Evolutionary conservation across 2,888 invertebrate genomes (phyloP).

Genomic region (Fragum fragum): DNA sequence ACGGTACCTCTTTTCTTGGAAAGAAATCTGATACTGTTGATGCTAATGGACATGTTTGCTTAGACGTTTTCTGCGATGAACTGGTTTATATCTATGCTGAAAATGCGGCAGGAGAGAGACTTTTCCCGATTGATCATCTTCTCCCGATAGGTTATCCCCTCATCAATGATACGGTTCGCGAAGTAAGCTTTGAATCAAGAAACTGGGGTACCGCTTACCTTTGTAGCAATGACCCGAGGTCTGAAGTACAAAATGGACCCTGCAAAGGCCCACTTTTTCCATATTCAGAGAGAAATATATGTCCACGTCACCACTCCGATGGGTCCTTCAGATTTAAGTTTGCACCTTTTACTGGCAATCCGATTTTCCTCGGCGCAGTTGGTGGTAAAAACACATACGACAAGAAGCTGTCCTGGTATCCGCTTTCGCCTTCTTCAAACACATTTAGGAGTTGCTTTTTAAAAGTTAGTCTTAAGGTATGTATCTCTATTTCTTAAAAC

Average conservation of each 20-base stretch:
- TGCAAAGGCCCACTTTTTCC: slow-evolving; percentile 33
- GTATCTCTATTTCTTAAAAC: too few relatives aligned
- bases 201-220: slow-evolving; percentile 12
- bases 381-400: slow-evolving; percentile 23
- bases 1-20: background rate
- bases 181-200: slow-evolving; percentile 26
- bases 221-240: background rate
- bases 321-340: slow-evolving; percentile 37
- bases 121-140: slow-evolving; percentile 19
- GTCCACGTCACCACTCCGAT: background rate
- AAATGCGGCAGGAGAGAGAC: background rate
- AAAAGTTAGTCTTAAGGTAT: slow-evolving; percentile 37
- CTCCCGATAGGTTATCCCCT: slow-evolving; percentile 18
- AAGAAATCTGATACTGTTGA: background rate
- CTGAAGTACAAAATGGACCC: background rate
- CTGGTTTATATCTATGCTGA: slow-evolving; percentile 19
- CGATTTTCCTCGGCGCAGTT: background rate
- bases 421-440: slow-evolving; percentile 26
- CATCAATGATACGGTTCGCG: background rate
- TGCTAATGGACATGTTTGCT: slow-evolving; percentile 17
- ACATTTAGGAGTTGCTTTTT: slow-evolving; percentile 38
- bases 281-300: background rate
- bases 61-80: slow-evolving; percentile 15
- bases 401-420: slow-evolving; percentile 49
- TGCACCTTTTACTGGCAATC: slow-evolving; percentile 38